Evolutionary conservation across 2,113 vertebrate genomes (phyloP).

Genomic region (Cyanocitta stelleri): DNA sequence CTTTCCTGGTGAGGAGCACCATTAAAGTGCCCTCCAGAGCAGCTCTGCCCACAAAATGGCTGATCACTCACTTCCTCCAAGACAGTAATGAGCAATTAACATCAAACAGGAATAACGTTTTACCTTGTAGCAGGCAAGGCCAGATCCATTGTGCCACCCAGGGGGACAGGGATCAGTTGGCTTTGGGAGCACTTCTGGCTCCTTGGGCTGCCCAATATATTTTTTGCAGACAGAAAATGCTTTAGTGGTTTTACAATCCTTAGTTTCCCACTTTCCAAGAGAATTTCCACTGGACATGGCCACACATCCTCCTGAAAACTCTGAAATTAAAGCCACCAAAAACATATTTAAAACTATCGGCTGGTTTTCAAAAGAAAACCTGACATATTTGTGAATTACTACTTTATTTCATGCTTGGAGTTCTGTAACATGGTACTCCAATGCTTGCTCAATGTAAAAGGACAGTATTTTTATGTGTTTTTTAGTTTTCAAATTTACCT

Average conservation of each 20-base stretch:
- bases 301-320: slow-evolving; percentile 77
- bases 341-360: not conserved
- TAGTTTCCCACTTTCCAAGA: slow-evolving; percentile 87
- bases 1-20: not conserved
- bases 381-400: not conserved
- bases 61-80: not conserved
- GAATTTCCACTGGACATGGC: slow-evolving; percentile 77
- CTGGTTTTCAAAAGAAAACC: not conserved
- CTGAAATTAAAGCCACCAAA: slow-evolving; percentile 55
- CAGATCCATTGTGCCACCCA: slow-evolving; percentile 78
- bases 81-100: not conserved
- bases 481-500: slow-evolving; percentile 68
- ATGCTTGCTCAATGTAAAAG: not conserved
- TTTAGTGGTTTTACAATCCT: slow-evolving; percentile 83
- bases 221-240: slow-evolving; percentile 89
- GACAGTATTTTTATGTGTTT: not conserved
- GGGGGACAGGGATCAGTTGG: slow-evolving; percentile 76
- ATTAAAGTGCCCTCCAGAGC: not conserved
- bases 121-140: slow-evolving; percentile 91
- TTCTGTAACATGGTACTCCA: not conserved
- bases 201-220: slow-evolving; percentile 57
- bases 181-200: slow-evolving; percentile 68
- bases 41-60: not conserved
- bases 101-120: not conserved
- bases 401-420: not conserved